These are phyloP conservation scores for Bufo bufo DNA, from an alignment of 2,113 vertebrate species.

Conservation along the genomic window DNA sequence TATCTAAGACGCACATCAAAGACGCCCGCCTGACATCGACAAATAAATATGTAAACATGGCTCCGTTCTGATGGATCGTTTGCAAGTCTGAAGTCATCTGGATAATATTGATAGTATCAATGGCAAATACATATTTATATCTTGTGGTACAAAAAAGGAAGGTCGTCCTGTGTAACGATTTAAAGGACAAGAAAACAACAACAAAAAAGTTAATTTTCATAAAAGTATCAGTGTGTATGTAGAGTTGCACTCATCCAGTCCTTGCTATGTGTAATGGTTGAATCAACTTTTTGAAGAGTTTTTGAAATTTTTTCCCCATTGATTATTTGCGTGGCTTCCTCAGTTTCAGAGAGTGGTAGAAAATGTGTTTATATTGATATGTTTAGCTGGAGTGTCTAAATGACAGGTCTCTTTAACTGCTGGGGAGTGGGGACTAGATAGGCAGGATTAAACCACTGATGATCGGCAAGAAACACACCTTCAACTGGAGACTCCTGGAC, in stretches of 20 bases:
- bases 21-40: not conserved
- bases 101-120: constrained; percentile 26
- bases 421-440: too few species aligned
- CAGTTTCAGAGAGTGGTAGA: too few species aligned
- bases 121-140: not conserved
- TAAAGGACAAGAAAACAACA: not conserved
- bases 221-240: too few species aligned
- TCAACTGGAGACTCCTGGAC: too few species aligned
- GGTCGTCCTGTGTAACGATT: not conserved
- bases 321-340: too few species aligned
- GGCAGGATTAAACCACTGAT: too few species aligned
- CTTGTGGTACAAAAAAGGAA: not conserved
- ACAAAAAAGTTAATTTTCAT: not conserved
- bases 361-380: too few species aligned
- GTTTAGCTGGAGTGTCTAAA: too few species aligned
- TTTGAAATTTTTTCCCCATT: not conserved
- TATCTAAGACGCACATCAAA: not conserved
- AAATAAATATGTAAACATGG: constrained; percentile 23
- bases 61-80: constrained; percentile 11
- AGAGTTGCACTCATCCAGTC: not conserved
- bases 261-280: not conserved
- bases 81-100: not conserved
- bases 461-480: too few species aligned
- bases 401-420: too few species aligned
- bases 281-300: not conserved